Evolutionary conservation across 2,888 invertebrate species (phyloP).

Genomic region (Drosophila dives): DNA sequence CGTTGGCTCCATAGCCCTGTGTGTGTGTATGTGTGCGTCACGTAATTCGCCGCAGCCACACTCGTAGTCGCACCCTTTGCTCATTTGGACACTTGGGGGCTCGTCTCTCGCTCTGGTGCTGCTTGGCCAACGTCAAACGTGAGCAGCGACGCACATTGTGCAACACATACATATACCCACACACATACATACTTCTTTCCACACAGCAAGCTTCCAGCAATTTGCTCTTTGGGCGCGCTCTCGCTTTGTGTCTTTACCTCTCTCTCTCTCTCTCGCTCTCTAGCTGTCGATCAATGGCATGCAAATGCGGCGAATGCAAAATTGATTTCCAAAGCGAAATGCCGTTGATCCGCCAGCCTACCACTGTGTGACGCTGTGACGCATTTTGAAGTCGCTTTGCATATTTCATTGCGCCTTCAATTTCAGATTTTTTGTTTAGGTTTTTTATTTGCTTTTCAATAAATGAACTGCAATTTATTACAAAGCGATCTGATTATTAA

Average conservation of each 20-base stretch:
- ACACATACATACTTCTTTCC: constrained; percentile 13
- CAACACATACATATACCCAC: constrained; percentile 11
- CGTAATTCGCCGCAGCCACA: constrained; percentile 42
- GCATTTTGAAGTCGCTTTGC: constrained; percentile 59
- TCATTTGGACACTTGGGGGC: constrained; percentile 64
- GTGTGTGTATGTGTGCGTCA: constrained; percentile 36
- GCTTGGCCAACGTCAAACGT: constrained; percentile 25
- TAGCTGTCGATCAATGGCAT: constrained; percentile 39
- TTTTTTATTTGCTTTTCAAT: constrained; percentile 42
- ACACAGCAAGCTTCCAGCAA: constrained; percentile 35
- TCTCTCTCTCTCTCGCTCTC: constrained; percentile 24
- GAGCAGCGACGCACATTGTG: constrained; percentile 44
- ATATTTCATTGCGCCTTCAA: constrained; percentile 59
- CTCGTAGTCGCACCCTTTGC: constrained; percentile 38
- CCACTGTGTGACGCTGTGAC: constrained; percentile 60
- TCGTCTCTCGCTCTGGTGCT: constrained; percentile 56
- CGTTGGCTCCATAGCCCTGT: constrained; percentile 28
- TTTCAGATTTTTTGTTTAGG: constrained; percentile 52
- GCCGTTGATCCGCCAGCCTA: constrained; percentile 54
- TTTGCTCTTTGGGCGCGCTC: constrained; percentile 28
- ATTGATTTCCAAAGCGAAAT: constrained; percentile 50
- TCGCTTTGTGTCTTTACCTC: constrained; percentile 8
- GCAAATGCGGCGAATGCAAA: constrained; percentile 57
- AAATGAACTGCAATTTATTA: constrained; percentile 77
- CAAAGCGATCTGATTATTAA: constrained; percentile 75